These are phyloP conservation scores for Drosophila nasuta DNA, from an alignment of 1,140 invertebrate genomes.

Conservation along the genomic window DNA sequence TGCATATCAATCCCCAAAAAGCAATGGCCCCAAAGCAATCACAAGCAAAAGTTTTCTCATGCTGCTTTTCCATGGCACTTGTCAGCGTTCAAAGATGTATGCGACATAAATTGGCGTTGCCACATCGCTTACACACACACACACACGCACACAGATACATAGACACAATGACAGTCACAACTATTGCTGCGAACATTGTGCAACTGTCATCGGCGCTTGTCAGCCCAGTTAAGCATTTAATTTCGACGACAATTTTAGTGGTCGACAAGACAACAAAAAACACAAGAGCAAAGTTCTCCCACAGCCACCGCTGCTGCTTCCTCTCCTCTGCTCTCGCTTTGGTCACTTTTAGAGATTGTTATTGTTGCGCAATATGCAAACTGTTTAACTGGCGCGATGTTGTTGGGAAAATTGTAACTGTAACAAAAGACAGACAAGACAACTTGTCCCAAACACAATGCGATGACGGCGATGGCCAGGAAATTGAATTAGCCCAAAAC, in stretches of 20 bases:
- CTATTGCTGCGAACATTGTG: constrained; percentile 62
- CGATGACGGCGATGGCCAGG: constrained; percentile 63
- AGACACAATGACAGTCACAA: constrained; percentile 44
- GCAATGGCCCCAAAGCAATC: constrained; percentile 38
- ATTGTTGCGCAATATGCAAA: constrained; percentile 74
- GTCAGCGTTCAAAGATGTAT: constrained; percentile 73
- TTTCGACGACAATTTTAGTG: constrained; percentile 80
- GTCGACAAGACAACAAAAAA: constrained; percentile 42
- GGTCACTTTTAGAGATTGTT: constrained; percentile 57
- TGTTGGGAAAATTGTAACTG: constrained; percentile 75
- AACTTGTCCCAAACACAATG: constrained; percentile 74
- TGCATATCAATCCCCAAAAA: constrained; percentile 25
- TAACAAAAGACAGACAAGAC: constrained; percentile 77
- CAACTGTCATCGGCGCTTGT: constrained; percentile 76
- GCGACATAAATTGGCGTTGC: constrained; percentile 72
- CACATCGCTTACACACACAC: constrained; percentile 44
- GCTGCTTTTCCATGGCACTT: constrained; percentile 45
- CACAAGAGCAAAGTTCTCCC: constrained; percentile 26
- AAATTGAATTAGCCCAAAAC: constrained; percentile 76
- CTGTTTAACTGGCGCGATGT: constrained; percentile 74
- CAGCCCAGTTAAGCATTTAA: constrained; percentile 74
- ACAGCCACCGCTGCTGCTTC: neutral
- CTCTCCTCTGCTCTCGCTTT: neutral
- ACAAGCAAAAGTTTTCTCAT: constrained; percentile 43
- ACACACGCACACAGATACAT: constrained; percentile 14